phyloP scores from a whole-genome alignment of 2,797 vertebrate genomes.

The Vireo griseus region DNA sequence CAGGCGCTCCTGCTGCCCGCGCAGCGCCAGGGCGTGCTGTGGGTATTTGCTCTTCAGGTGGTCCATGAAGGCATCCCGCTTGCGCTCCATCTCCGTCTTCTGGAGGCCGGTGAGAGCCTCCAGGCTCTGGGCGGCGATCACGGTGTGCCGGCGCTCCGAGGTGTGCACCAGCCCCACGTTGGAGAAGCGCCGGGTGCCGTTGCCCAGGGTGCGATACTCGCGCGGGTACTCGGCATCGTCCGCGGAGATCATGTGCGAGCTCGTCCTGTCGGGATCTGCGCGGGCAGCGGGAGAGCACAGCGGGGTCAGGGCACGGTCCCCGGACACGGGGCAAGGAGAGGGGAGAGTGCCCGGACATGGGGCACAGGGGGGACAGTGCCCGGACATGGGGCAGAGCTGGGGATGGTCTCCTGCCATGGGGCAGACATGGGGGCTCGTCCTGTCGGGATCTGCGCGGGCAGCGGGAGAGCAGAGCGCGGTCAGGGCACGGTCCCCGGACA shows the following conservation, averaged over 20 bases:
- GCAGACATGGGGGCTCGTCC: too few relatives aligned
- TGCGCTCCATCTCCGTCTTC: conserved; percentile 95
- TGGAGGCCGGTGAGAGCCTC: conserved; percentile 95
- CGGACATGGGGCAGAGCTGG: too few relatives aligned
- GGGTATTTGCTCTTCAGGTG: conserved; percentile 98
- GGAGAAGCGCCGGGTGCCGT: conserved; percentile 94
- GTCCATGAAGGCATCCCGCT: conserved; percentile 96
- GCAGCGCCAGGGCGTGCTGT: conserved; percentile 86
- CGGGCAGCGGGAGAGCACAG: too few relatives aligned
- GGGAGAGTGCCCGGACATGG: too few relatives aligned
- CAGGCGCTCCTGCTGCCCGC: conserved; percentile 84
- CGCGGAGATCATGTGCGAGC: conserved; percentile 95
- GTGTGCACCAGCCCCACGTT: conserved; percentile 98
- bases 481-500: too few relatives aligned
- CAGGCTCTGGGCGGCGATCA: conserved; percentile 95
- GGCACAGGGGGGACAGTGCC: too few relatives aligned
- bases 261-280: conserved; percentile 72
- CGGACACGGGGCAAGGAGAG: too few relatives aligned
- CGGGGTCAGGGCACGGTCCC: too few relatives aligned
- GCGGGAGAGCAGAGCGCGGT: too few relatives aligned
- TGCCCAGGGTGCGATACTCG: conserved; percentile 91
- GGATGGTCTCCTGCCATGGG: too few relatives aligned
- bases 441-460: too few relatives aligned
- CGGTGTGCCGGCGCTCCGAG: conserved; percentile 94
- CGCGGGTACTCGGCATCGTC: conserved; percentile 96